phyloP scores from a whole-genome alignment of 2,113 vertebrate species.

The Pseudolaguvia tuberculata region DNA sequence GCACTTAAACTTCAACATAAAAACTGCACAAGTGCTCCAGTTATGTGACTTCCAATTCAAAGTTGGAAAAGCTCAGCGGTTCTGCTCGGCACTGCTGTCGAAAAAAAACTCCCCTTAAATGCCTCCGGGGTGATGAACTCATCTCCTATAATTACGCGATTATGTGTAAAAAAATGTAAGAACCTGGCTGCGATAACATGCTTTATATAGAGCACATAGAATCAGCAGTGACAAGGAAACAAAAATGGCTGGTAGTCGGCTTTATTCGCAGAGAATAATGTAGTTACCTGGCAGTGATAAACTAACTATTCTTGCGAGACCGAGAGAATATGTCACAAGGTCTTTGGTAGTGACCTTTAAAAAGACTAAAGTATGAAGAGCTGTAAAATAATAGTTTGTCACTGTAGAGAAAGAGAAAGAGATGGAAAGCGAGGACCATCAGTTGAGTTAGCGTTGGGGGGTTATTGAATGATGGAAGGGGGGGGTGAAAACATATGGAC shows the following conservation, averaged over 20 bases:
- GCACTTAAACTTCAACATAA: constrained; percentile 29
- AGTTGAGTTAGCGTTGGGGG: constrained; percentile 12
- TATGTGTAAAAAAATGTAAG: constrained; percentile 35
- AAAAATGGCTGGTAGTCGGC: constrained; percentile 31
- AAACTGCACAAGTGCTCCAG: background rate
- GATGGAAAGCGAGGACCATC: constrained; percentile 33
- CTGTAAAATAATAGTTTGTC: constrained; percentile 49
- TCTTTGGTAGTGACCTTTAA: constrained; percentile 47
- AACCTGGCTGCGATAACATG: background rate
- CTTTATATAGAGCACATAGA: constrained; percentile 4
- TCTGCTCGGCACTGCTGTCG: background rate
- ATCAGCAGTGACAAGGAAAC: constrained; percentile 13
- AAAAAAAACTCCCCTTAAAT: constrained; percentile 12
- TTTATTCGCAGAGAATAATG: constrained; percentile 35
- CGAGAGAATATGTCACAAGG: constrained; percentile 38
- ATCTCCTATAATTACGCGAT: constrained; percentile 26
- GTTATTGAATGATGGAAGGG: background rate
- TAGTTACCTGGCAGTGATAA: constrained; percentile 39
- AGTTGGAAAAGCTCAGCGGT: background rate
- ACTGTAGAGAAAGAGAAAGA: constrained; percentile 15
- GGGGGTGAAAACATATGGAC: background rate
- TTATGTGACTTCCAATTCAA: constrained; percentile 1
- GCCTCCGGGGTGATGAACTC: constrained; percentile 15
- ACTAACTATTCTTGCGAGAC: constrained; percentile 27
- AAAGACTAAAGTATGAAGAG: constrained; percentile 38